These are phyloP conservation scores for Anguilla megastoma DNA, from an alignment of 2,797 vertebrate genomes.

Conservation along the genomic window DNA sequence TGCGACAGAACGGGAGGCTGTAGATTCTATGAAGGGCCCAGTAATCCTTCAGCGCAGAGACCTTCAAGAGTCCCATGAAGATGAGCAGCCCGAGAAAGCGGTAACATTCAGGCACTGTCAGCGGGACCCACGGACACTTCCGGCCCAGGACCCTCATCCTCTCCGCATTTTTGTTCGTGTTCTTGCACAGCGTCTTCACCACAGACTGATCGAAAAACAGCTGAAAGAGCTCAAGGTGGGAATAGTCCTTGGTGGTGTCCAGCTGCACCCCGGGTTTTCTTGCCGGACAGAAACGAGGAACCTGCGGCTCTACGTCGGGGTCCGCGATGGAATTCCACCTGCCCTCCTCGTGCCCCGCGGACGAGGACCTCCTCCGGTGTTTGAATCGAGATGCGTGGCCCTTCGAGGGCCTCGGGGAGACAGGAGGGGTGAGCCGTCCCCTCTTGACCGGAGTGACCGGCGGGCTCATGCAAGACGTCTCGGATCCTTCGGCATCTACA, in stretches of 20 bases:
- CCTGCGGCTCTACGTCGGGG: neutral
- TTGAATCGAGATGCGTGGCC: neutral
- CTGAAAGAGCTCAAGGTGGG: slow-evolving; percentile 11
- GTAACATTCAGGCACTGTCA: neutral
- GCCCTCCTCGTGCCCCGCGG: neutral
- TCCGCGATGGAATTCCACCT: neutral
- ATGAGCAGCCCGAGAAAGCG: slow-evolving; percentile 11
- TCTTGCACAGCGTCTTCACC: neutral
- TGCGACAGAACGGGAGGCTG: slow-evolving; percentile 9
- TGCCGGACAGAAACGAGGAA: neutral
- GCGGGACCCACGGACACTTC: neutral
- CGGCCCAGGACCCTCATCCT: neutral
- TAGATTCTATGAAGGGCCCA: neutral
- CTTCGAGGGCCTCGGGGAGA: neutral
- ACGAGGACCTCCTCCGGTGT: neutral
- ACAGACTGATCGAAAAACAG: neutral
- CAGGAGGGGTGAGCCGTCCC: neutral
- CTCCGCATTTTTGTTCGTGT: neutral
- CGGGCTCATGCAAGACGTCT: neutral
- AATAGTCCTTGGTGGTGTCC: neutral
- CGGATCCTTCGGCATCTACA: neutral
- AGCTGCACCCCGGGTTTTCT: slow-evolving; percentile 6
- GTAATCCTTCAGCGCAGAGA: neutral
- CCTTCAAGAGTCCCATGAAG: neutral
- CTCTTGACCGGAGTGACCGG: neutral